Percentiles rank a stretch among this genome's conserved stretches.
These are phyloP conservation scores for Nasonia oneida DNA, from an alignment of 2,888 invertebrate species.

Conservation along the genomic window DNA sequence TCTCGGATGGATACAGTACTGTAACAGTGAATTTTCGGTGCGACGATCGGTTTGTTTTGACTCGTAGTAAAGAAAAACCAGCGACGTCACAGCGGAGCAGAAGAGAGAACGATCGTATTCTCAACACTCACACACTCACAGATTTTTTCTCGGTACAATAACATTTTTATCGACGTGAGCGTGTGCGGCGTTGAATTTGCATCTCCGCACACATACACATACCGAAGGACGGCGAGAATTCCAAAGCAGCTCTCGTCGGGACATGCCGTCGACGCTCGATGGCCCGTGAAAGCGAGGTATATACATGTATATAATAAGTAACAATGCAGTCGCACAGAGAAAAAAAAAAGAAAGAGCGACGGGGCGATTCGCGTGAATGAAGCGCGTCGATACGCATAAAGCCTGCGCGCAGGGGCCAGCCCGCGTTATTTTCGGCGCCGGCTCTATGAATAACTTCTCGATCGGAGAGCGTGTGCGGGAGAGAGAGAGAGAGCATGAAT, in stretches of 20 bases:
- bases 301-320: neutral
- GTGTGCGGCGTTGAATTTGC: neutral
- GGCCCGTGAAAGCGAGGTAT: conserved; percentile 2
- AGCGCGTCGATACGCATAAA: neutral
- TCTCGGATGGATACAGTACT: no score
- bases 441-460: conserved; percentile 1
- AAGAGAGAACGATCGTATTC: neutral
- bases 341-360: neutral
- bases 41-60: neutral
- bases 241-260: neutral
- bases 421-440: conserved; percentile 4
- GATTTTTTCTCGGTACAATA: no score
- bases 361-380: conserved; percentile 13
- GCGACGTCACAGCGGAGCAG: neutral
- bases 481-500: neutral
- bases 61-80: neutral
- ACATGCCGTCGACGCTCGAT: neutral
- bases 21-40: neutral
- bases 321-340: neutral
- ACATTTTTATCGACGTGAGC: no score
- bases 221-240: neutral
- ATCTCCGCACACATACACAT: neutral
- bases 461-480: neutral
- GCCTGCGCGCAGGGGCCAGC: neutral
- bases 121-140: no score